Percentiles rank a stretch among this genome's conserved stretches.
Conservation (phyloP, 2,113 vertebrate genomes). For the Probosciger aterrimus region DNA sequence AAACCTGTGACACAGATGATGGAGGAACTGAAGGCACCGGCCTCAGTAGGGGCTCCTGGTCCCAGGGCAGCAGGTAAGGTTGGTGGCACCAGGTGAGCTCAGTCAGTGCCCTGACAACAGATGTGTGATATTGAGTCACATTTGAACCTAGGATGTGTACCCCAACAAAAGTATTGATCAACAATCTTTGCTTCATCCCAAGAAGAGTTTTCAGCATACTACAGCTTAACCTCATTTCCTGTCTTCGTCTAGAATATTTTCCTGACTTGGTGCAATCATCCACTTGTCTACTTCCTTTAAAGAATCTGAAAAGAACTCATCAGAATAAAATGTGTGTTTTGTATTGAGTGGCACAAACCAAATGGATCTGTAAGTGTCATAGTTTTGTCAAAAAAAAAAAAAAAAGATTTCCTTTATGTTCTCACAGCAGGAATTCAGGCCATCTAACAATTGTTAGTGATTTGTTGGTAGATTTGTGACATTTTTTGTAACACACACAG, state of each 20-base stretch:
- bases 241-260: not conserved
- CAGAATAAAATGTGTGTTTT: not conserved
- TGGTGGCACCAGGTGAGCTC: not conserved
- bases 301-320: not conserved
- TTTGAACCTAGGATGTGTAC: not conserved
- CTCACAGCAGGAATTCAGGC: not conserved
- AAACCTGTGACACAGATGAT: not conserved
- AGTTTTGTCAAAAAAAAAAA: not conserved
- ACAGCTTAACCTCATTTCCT: not conserved
- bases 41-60: not conserved
- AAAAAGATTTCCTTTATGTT: not conserved
- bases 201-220: not conserved
- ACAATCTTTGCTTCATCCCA: not conserved
- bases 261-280: not conserved
- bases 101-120: not conserved
- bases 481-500: not conserved
- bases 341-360: not conserved
- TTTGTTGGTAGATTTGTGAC: not conserved
- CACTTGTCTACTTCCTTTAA: not conserved
- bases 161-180: not conserved
- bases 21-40: not conserved
- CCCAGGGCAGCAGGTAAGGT: not conserved
- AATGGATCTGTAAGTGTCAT: not conserved
- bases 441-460: not conserved
- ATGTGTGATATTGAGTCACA: not conserved